phyloP scores from a whole-genome alignment of 2,797 vertebrate species.

The Coregonus suidteri region DNA sequence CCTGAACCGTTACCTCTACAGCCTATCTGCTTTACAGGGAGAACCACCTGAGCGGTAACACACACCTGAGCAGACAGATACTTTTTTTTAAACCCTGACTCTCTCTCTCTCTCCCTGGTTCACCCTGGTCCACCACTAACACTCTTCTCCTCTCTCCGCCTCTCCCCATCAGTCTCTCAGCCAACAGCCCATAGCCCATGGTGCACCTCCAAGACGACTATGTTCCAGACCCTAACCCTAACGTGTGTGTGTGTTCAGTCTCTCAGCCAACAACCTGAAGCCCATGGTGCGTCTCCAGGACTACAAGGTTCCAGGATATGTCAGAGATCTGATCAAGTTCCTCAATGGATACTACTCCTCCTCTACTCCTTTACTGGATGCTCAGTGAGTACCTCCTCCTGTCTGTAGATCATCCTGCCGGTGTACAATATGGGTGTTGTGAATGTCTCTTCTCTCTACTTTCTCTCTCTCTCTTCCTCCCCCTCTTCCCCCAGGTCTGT shows the following conservation, averaged over 20 bases:
- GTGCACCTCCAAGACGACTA: slow-evolving; percentile 4
- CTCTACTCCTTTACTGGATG: not conserved
- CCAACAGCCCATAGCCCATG: slow-evolving; percentile 23
- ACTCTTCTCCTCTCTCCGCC: too few species aligned
- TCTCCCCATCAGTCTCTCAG: slow-evolving; percentile 42
- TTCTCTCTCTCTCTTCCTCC: not conserved
- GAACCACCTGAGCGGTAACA: not conserved
- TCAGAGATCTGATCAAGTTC: slow-evolving; percentile 40
- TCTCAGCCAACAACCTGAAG: slow-evolving; percentile 29
- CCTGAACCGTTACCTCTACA: not conserved
- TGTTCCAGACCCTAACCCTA: too few species aligned
- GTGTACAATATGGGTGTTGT: too few species aligned
- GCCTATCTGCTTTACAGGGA: not conserved
- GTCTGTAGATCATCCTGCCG: not conserved
- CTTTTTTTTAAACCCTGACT: not conserved
- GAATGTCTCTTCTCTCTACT: not conserved
- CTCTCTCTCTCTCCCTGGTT: not conserved
- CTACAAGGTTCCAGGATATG: slow-evolving; percentile 40
- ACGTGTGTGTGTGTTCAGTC: slow-evolving; percentile 39
- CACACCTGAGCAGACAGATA: not conserved
- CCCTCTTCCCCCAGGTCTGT: slow-evolving; percentile 47
- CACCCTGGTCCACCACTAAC: too few species aligned
- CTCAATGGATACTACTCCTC: slow-evolving; percentile 8
- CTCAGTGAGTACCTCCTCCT: not conserved
- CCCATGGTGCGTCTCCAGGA: fast-evolving